Evolutionary conservation across 2,113 vertebrate genomes (phyloP), one percentile per base, ranked within the genome.

Genomic region (Rafetus swinhoei): DNA sequence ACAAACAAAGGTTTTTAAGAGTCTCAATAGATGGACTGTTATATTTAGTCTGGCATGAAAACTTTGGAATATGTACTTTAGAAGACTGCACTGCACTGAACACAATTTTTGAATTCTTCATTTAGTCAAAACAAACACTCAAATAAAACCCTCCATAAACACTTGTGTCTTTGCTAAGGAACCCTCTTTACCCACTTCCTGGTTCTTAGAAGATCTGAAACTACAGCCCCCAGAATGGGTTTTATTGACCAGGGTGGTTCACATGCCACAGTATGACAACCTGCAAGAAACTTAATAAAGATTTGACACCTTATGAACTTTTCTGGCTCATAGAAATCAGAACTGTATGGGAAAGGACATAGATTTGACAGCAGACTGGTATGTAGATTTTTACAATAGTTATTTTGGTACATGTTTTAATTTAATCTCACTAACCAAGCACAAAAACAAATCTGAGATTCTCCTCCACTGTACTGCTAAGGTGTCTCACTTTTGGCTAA

Each of bases 31-130:
- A 97, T 84, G 88, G 81, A 5, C 86, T 92, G 90, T 94, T 90
- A 93, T 81, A 24, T 69, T 86, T 94, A 94, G 93, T 0, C 74
- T 11, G 14, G 25, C 0, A 0, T 69, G 69, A 83, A 86, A 74
- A 59, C 27, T 85, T 74, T 79, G 79, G 79, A 90, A 84, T 93
- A 65, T 39, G 19, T 60, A 29, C 84, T 95, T 87, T 86, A 56
- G 52, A 89, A 93, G n/a, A 25, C 88, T 91, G 82, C 85, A 35
- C 59, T 11, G 1, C 79, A 56, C 74, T 95, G 88, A 93, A 90
- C 94, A 86, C 87, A 88, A 93, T 89, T 83, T 95, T 93, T 95
- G 85, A 95, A 86, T 95, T 90, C 59, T 24, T n/a, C 56, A 82
- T 82, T 87, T 95, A 83, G 27, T 74, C 88, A 21, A 22, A 88